phyloP scores from a whole-genome alignment of 2,888 invertebrate genomes.

The Lepeophtheirus nordmannii region DNA sequence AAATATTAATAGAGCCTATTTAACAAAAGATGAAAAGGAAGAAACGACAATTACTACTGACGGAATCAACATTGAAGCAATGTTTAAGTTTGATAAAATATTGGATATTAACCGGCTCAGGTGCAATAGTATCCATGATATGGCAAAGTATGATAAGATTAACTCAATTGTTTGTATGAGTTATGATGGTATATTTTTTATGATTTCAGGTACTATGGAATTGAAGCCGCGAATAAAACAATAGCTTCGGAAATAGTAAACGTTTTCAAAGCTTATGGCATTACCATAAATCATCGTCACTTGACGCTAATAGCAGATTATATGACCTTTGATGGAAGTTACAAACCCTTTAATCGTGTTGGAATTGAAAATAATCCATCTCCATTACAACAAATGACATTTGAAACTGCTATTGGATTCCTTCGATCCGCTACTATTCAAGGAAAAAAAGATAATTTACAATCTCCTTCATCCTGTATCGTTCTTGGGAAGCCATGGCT shows the following conservation, averaged over 20 bases:
- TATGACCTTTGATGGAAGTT: constrained; percentile 86
- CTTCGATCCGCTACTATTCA: constrained; percentile 56
- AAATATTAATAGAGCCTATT: constrained; percentile 67
- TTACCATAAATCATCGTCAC: constrained; percentile 53
- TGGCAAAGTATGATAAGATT: constrained; percentile 43
- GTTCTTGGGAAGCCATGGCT: constrained; percentile 17
- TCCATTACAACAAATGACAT: constrained; percentile 93
- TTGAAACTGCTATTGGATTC: constrained; percentile 79
- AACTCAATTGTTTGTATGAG: background rate
- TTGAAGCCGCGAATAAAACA: constrained; percentile 82
- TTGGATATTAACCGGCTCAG: constrained; percentile 67
- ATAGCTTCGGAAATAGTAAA: constrained; percentile 85
- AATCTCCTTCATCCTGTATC: constrained; percentile 22
- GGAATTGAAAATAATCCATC: constrained; percentile 83
- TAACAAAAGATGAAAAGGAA: constrained; percentile 40
- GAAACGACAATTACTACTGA: constrained; percentile 68
- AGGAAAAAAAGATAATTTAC: constrained; percentile 35
- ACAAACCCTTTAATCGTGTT: constrained; percentile 71
- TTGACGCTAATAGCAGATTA: constrained; percentile 84
- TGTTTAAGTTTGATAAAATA: constrained; percentile 63
- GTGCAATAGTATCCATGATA: constrained; percentile 82
- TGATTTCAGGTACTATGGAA: constrained; percentile 56
- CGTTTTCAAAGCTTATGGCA: constrained; percentile 94
- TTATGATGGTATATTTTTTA: background rate
- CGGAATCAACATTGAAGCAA: constrained; percentile 71